Conservation (phyloP, 2,113 vertebrate species). For the Vireo altiloquus region DNA sequence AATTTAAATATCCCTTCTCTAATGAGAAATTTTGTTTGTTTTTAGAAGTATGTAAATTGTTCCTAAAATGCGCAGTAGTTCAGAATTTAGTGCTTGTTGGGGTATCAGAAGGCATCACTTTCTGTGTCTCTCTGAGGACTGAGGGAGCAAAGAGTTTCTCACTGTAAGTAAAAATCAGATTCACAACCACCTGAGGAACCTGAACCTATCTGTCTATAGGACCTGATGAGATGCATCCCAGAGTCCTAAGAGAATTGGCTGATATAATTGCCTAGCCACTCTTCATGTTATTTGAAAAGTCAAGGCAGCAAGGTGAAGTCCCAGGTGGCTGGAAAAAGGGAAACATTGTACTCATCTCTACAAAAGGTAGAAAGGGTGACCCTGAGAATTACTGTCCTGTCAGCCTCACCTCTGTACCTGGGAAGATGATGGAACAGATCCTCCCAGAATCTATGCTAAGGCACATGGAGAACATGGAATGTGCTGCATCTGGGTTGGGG, state of each 20-base stretch:
- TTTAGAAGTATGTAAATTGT: not conserved
- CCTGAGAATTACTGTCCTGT: not conserved
- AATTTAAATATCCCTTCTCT: not conserved
- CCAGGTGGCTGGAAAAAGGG: not conserved
- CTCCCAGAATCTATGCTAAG: not conserved
- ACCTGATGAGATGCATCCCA: not conserved
- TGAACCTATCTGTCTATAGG: not conserved
- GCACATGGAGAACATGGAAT: not conserved
- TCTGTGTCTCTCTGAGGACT: not conserved
- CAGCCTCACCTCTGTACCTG: not conserved
- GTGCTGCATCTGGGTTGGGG: not conserved
- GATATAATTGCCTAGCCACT: not conserved
- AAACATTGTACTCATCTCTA: not conserved
- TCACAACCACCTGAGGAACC: not conserved
- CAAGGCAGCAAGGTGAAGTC: not conserved
- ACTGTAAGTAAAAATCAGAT: not conserved
- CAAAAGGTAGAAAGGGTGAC: not conserved
- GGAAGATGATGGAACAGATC: not conserved
- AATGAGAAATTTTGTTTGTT: not conserved
- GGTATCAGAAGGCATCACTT: accelerated
- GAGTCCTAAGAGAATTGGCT: not conserved
- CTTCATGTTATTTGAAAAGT: not conserved
- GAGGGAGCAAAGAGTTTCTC: not conserved
- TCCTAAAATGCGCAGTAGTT: not conserved
- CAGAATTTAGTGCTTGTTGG: not conserved